Conservation (phyloP, 2,888 invertebrate genomes). For the Eurois occulta region DNA sequence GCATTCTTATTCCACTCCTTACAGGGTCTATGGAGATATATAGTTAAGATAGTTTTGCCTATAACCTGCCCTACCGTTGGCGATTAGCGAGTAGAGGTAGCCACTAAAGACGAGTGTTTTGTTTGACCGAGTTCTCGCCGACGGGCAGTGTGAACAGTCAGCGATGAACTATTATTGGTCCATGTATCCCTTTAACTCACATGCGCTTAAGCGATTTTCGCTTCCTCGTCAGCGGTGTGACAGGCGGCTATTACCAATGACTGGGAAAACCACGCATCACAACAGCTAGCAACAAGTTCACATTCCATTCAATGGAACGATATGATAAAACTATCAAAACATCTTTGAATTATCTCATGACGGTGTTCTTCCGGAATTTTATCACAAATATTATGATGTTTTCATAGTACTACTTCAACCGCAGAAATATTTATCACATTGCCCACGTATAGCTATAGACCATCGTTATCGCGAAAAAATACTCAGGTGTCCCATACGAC, state of each 20-base stretch:
- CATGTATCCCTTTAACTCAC: neutral
- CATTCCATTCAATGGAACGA: conserved; percentile 25
- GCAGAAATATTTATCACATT: neutral
- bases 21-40: neutral
- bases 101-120: neutral
- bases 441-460: too few species aligned
- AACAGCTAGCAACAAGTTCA: conserved; percentile 14
- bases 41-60: neutral
- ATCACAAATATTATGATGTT: conserved; percentile 11
- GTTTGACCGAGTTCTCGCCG: neutral
- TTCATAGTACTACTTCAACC: neutral
- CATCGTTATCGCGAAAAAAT: too few species aligned
- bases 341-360: conserved; percentile 24
- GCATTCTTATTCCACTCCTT: conserved; percentile 36
- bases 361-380: conserved; percentile 30
- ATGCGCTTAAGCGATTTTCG: neutral
- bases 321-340: conserved; percentile 33
- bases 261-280: neutral
- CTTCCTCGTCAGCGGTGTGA: neutral
- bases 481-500: too few species aligned
- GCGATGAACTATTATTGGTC: neutral
- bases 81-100: neutral
- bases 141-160: neutral
- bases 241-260: neutral
- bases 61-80: neutral